These are phyloP conservation scores for Festucalex cinctus DNA, from an alignment of 2,113 vertebrate species.

Conservation along the genomic window DNA sequence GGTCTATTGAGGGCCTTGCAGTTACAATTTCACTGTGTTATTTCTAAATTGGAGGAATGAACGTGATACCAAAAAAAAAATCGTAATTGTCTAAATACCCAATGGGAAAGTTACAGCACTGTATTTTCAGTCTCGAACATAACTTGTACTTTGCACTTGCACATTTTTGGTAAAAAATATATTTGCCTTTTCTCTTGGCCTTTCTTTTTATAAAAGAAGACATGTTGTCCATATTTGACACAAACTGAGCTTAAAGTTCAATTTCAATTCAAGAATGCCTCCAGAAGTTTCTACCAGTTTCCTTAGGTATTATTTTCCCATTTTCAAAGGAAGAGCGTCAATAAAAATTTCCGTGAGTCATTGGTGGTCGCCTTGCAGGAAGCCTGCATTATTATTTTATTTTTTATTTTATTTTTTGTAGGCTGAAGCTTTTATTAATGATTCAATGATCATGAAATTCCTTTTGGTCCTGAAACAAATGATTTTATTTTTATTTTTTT, in stretches of 20 bases:
- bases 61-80: neutral
- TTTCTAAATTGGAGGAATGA: neutral
- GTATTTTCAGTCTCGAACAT: neutral
- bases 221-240: neutral
- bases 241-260: neutral
- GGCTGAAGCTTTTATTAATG: neutral
- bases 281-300: neutral
- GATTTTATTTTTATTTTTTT: neutral
- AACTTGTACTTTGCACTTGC: neutral
- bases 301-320: neutral
- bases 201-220: neutral
- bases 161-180: neutral
- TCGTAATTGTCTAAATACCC: neutral
- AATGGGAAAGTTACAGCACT: neutral
- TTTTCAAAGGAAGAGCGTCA: neutral
- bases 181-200: neutral
- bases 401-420: too few relatives aligned
- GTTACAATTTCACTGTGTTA: slow-evolving; percentile 41
- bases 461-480: neutral
- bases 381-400: too few relatives aligned
- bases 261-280: neutral
- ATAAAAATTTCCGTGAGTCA: neutral
- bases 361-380: too few relatives aligned
- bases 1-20: slow-evolving; percentile 25
- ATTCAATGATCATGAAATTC: neutral